Percentiles rank a stretch among this genome's conserved stretches.
phyloP scores from a whole-genome alignment of 2,888 invertebrate genomes.

The Tinea semifulvella region DNA sequence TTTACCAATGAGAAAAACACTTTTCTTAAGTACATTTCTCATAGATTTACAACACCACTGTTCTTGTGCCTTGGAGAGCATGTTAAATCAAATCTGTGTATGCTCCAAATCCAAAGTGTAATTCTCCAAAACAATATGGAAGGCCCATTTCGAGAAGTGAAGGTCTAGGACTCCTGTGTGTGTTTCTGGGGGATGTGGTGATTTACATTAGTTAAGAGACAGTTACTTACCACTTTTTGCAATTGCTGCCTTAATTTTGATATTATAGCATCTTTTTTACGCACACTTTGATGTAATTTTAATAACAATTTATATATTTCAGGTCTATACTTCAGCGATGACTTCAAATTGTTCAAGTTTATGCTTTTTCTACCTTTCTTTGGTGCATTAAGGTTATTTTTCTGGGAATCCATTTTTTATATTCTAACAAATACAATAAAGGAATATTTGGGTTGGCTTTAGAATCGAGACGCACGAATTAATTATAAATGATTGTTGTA shows the following conservation, averaged over 20 bases:
- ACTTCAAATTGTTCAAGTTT: conserved; percentile 27
- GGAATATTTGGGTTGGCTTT: too few relatives aligned
- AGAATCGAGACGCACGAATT: too few relatives aligned
- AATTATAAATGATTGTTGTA: too few relatives aligned
- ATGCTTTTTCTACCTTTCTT: neutral
- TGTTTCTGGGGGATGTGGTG: too few relatives aligned
- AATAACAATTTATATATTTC: conserved; percentile 66
- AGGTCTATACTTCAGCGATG: conserved; percentile 64
- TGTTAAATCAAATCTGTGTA: neutral
- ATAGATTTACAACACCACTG: neutral
- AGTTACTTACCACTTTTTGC: conserved; percentile 49
- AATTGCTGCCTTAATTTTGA: conserved; percentile 66
- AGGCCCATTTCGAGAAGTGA: too few relatives aligned
- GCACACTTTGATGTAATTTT: conserved; percentile 64
- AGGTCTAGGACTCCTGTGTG: too few relatives aligned
- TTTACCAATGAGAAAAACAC: too few relatives aligned
- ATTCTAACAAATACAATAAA: too few relatives aligned
- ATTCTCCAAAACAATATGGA: neutral
- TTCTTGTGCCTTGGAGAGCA: neutral
- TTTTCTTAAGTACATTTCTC: too few relatives aligned
- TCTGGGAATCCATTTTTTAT: too few relatives aligned
- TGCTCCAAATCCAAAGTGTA: neutral
- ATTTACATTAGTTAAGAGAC: conserved; percentile 12
- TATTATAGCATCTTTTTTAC: conserved; percentile 66
- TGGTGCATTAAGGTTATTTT: neutral